Conservation (phyloP, 2,888 invertebrate species). For the Tanaodytes sp. region DNA sequence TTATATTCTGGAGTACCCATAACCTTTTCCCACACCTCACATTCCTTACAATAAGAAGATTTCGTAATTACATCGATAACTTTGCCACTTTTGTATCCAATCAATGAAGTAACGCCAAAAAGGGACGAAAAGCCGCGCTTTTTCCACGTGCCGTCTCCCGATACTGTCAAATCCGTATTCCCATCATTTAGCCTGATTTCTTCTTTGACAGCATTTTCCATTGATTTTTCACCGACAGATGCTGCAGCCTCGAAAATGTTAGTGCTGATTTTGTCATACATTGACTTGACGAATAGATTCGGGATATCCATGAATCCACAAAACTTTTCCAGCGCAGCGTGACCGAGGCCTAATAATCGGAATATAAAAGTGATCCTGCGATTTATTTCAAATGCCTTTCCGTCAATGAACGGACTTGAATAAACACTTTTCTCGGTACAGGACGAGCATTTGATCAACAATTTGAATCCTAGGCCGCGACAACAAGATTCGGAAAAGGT, state of each 20-base stretch:
- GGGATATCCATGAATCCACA: neutral
- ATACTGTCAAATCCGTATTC: no score
- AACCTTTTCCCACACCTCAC: no score
- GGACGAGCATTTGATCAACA: constrained; percentile 17
- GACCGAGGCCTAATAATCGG: neutral
- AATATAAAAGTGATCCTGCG: neutral
- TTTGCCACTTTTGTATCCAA: no score
- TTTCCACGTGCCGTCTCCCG: no score
- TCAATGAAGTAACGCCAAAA: no score
- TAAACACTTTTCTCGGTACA: constrained; percentile 9
- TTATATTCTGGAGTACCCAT: no score
- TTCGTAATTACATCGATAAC: no score
- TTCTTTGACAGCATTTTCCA: neutral
- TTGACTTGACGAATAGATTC: neutral
- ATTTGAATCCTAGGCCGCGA: constrained; percentile 43
- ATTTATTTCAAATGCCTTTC: neutral
- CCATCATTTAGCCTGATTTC: constrained; percentile 13
- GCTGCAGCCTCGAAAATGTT: neutral
- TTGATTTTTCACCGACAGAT: neutral
- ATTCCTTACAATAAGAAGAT: no score
- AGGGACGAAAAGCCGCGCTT: no score
- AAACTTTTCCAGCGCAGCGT: neutral
- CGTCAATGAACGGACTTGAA: constrained; percentile 1
- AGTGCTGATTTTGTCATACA: neutral
- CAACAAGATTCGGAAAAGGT: no score